Conservation (phyloP, 2,113 vertebrate species). For the Gallinago media region DNA sequence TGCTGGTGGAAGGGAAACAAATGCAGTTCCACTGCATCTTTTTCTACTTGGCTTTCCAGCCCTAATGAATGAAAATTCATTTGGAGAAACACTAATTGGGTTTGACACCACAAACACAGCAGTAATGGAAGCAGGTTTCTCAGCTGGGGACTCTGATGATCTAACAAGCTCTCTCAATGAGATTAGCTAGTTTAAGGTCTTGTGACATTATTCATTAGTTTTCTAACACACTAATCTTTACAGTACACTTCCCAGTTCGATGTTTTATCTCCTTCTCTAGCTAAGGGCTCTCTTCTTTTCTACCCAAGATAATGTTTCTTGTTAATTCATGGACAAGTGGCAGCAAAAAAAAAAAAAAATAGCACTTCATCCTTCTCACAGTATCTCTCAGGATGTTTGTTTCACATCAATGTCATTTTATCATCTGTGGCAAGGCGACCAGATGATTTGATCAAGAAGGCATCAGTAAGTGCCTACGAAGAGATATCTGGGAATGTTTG, state of each 20-base stretch:
- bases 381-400: not conserved
- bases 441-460: not conserved
- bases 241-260: conserved; percentile 16
- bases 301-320: conserved; percentile 31
- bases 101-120: conserved; percentile 14
- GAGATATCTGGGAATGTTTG: not conserved
- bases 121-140: conserved; percentile 58
- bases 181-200: conserved; percentile 63
- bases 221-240: conserved; percentile 44
- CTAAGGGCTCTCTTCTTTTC: conserved; percentile 19
- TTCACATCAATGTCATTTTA: not conserved
- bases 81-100: conserved; percentile 10
- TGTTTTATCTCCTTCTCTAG: not conserved
- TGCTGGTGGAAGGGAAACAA: not conserved
- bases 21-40: not conserved
- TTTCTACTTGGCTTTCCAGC: not conserved
- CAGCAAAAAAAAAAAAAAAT: not conserved
- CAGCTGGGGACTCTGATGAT: conserved; percentile 37
- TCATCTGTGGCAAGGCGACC: not conserved
- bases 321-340: conserved; percentile 42
- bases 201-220: conserved; percentile 61
- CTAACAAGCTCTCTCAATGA: conserved; percentile 54
- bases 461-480: not conserved
- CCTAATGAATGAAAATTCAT: conserved; percentile 47
- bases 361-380: not conserved